A percentile compares a stretch with the other conserved stretches of the same genome.
Evolutionary conservation across 2,888 invertebrate genomes (phyloP).

Genomic region (Lamproptera curius): DNA sequence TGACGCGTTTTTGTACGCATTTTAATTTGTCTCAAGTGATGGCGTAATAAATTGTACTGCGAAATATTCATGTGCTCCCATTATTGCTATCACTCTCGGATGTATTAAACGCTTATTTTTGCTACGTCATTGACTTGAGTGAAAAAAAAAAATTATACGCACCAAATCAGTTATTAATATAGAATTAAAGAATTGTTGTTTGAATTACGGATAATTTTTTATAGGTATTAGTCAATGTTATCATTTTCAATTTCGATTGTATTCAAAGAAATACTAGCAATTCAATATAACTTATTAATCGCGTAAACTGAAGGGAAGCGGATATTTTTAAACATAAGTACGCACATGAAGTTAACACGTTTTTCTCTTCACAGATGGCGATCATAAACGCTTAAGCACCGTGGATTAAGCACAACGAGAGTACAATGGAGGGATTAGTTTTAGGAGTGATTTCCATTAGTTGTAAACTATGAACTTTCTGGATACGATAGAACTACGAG

Average conservation of each 20-base stretch:
- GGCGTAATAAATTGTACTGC: too few relatives aligned
- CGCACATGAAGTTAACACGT: not conserved
- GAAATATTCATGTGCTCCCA: too few relatives aligned
- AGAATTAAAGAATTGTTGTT: too few relatives aligned
- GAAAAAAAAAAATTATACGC: too few relatives aligned
- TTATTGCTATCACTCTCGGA: too few relatives aligned
- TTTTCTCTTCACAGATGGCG: slow-evolving; percentile 66
- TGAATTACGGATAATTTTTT: too few relatives aligned
- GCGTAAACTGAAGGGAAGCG: not conserved
- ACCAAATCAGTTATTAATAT: too few relatives aligned
- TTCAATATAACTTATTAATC: not conserved
- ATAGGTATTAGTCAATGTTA: not conserved
- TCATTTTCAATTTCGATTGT: not conserved
- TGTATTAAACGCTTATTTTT: too few relatives aligned
- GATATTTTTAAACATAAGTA: not conserved
- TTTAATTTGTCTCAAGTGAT: too few relatives aligned
- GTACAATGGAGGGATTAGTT: slow-evolving; percentile 32
- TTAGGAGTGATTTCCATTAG: slow-evolving; percentile 20
- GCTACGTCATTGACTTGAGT: too few relatives aligned
- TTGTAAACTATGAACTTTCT: slow-evolving; percentile 20
- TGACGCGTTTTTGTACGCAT: too few relatives aligned
- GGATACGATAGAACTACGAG: slow-evolving; percentile 29
- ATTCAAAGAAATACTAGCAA: not conserved
- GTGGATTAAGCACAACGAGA: slow-evolving; percentile 31
- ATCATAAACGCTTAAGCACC: slow-evolving; percentile 56